phyloP scores from a whole-genome alignment of 2,888 invertebrate species.

The Chrysolina americana region DNA sequence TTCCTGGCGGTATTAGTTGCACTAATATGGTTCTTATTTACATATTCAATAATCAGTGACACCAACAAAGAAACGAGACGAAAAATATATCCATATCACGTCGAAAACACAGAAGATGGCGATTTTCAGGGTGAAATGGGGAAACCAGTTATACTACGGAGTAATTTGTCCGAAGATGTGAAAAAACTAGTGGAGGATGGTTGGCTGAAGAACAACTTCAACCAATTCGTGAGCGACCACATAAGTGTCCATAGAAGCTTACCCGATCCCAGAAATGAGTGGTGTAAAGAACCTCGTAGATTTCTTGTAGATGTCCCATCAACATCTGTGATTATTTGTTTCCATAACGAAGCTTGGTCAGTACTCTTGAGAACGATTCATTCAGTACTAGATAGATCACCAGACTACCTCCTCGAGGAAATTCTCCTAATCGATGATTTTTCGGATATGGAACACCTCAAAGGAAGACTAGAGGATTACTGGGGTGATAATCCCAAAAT shows the following conservation, averaged over 20 bases:
- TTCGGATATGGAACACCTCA: slow-evolving; percentile 96
- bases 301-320: slow-evolving; percentile 78
- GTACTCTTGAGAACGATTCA: slow-evolving; percentile 95
- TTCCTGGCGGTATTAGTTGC: background rate
- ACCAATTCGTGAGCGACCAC: slow-evolving; percentile 32
- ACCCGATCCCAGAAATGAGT: slow-evolving; percentile 34
- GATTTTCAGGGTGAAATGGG: slow-evolving; percentile 28
- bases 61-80: no score
- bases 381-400: slow-evolving; percentile 96
- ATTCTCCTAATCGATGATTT: slow-evolving; percentile 97
- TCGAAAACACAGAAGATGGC: background rate
- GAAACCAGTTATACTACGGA: slow-evolving; percentile 21
- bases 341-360: slow-evolving; percentile 99
- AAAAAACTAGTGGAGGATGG: slow-evolving; percentile 23
- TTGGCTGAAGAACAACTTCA: slow-evolving; percentile 27
- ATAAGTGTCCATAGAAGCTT: slow-evolving; percentile 31
- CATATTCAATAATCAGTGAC: background rate
- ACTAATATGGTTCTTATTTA: background rate
- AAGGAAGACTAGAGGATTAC: slow-evolving; percentile 93
- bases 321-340: slow-evolving; percentile 94
- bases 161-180: slow-evolving; percentile 15
- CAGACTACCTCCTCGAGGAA: slow-evolving; percentile 89
- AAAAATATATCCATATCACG: background rate
- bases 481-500: slow-evolving; percentile 94
- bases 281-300: slow-evolving; percentile 86